Base-by-base conservation (phyloP, 2,888 invertebrate genomes). In the Actias luna region DNA sequence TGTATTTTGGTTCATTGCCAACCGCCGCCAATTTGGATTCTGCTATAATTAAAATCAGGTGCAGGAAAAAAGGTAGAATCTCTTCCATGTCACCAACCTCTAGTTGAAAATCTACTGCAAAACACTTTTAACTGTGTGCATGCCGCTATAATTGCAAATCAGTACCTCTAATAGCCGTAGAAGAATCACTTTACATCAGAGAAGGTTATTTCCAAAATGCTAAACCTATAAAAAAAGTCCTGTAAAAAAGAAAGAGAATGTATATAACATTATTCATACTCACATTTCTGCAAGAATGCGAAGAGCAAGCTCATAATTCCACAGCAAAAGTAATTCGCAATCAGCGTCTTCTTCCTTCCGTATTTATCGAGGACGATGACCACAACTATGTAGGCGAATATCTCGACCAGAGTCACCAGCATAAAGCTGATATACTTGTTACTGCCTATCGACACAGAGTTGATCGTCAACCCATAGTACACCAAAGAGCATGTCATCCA, bases 401-500 rank as follows among this genome's bases (percentile, higher is more conserved):
- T 94, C 81, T 97, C 97, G 31, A 96, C 94, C 33, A 85, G 84
- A 79, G 82, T 94, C 88, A 83, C 94, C 83, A 78, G 88, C 74
- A 96, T 95, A 75, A 97, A 97, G 81, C 96, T 97, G 35, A 96
- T 82, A 77, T 97, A 97, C 77, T 94, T 95, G 77, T 97, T 95
- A 14, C 95, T 96, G 69, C 95, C 94, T 64, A 97, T 84, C 0
- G 95, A 93, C 8, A 96, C 96, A 0, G 97, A 95, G 82, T 96
- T 96, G 63, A 97, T 93, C 0, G 96, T 96, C 50, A 97, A 79
- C 0, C 97, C 97, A 71, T 96, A 97, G 80, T 96, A 97, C 2
- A 97, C 95, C 64, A 97, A 93, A 0, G 96, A 95, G 74, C 96
- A 96, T 0, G 96, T 95, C 71, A 96, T 93, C 97, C 97, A 97